Percentiles rank a stretch among this genome's conserved stretches.
phyloP scores from a whole-genome alignment of 2,797 vertebrate genomes.

The Parauchenoglanis punctatus region DNA sequence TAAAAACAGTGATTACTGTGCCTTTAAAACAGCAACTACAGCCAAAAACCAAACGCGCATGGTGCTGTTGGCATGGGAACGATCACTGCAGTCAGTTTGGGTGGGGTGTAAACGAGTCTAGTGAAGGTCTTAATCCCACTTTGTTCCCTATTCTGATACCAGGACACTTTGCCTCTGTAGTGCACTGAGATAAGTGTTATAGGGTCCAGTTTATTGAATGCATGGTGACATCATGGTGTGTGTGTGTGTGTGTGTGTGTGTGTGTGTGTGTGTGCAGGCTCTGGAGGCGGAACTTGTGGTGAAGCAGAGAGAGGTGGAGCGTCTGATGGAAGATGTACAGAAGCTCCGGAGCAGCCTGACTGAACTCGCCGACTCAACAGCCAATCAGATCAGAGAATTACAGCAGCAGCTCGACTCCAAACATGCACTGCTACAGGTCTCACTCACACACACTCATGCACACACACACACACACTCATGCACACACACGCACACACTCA shows the following conservation, averaged over 20 bases:
- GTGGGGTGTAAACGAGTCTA: background rate
- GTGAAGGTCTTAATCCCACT: background rate
- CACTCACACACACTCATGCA: background rate
- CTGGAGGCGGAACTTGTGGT: slow-evolving; percentile 84
- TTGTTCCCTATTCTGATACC: background rate
- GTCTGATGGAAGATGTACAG: slow-evolving; percentile 85
- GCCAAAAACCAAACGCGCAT: background rate
- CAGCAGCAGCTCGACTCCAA: slow-evolving; percentile 86
- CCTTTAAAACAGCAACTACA: background rate
- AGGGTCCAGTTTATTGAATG: background rate
- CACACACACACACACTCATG: no score
- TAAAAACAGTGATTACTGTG: background rate
- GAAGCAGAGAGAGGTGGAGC: slow-evolving; percentile 84
- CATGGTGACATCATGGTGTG: background rate
- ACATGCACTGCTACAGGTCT: slow-evolving; percentile 84
- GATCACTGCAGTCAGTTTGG: background rate
- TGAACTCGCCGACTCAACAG: slow-evolving; percentile 82
- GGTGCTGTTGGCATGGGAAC: background rate
- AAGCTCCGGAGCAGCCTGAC: slow-evolving; percentile 85
- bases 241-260: slow-evolving; percentile 21
- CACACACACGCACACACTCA: no score
- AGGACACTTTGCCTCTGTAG: background rate
- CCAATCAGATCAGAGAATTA: slow-evolving; percentile 85
- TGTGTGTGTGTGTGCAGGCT: slow-evolving; percentile 68
- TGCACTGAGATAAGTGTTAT: background rate